Evolutionary conservation across 2,113 vertebrate genomes (phyloP), one percentile per base, ranked within the genome.

Genomic region (Bolborhynchus lineola): DNA sequence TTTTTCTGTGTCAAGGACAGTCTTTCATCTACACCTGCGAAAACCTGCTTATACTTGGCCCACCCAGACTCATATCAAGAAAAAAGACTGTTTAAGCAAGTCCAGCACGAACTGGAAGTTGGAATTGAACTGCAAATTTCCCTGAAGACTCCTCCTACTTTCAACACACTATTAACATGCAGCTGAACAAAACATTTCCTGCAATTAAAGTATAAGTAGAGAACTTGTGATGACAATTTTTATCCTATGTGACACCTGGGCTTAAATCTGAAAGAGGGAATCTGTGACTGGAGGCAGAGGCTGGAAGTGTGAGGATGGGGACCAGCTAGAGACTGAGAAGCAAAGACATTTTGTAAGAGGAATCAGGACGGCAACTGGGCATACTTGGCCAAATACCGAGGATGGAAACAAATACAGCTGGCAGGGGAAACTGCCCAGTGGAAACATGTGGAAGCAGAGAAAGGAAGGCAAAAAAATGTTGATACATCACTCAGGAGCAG

Each of bases 181-280:
- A 76, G 46, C 55, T 52, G n/a, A 95, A 49, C 69, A 85, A 95
- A 91, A 92, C 17, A 94, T 72, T 96, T 97, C 95, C 94, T 92
- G 89, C 63, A 91, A 85, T 91, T 96, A 92, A 86, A 79, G 20
- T 53, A 62, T 50, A 72, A 84, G 44, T 91, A 59, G 55, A 92
- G 25, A 89, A 79, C 39, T 76, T 65, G 44, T 57, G 92, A 92
- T 75, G 84, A 85, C 87, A 69, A 52, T 62, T 92, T 83, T 91
- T 75, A 78, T 86, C 81, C 62, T 86, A 52, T 0, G 0, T 65
- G 63, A 83, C 67, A 63, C 88, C 63, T 92, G 41, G 80, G 60
- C 80, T 92, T 67, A 69, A 81, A 39, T 46, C 55, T 81, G 42
- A 78, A 88, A 60, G 28, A 83, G 47, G 12, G 64, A 88, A 93